phyloP scores from a whole-genome alignment of 2,888 invertebrate genomes.

The Acanthosepion lycidas region DNA sequence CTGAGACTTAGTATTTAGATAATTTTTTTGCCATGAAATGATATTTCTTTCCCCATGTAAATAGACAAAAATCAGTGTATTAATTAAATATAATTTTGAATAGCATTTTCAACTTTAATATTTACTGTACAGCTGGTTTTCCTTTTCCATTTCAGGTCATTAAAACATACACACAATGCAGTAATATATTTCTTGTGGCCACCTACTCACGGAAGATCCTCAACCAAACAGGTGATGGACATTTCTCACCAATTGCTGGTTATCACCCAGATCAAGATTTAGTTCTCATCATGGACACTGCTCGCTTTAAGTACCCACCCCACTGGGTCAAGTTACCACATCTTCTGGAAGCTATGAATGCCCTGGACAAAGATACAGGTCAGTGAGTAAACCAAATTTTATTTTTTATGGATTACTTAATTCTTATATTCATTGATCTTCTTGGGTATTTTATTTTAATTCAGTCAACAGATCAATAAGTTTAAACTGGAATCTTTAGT shows the following conservation, averaged over 20 bases:
- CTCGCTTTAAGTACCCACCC: slow-evolving; percentile 73
- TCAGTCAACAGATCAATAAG: too few relatives aligned
- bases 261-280: slow-evolving; percentile 65
- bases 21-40: too few relatives aligned
- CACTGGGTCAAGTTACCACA: slow-evolving; percentile 68
- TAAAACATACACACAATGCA: slow-evolving; percentile 52
- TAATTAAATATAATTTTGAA: too few relatives aligned
- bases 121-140: too few relatives aligned
- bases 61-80: too few relatives aligned
- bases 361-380: slow-evolving; percentile 62
- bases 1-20: too few relatives aligned
- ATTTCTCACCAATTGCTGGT: slow-evolving; percentile 70
- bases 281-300: slow-evolving; percentile 71
- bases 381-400: background rate
- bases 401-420: too few relatives aligned
- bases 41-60: too few relatives aligned
- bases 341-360: slow-evolving; percentile 66
- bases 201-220: slow-evolving; percentile 71
- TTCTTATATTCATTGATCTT: too few relatives aligned
- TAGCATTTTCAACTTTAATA: too few relatives aligned
- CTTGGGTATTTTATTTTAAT: too few relatives aligned
- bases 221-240: slow-evolving; percentile 68
- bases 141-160: background rate
- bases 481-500: too few relatives aligned
- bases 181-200: slow-evolving; percentile 67